Evolutionary conservation across 2,888 invertebrate genomes (phyloP).

Genomic region (Plebejus anna): DNA sequence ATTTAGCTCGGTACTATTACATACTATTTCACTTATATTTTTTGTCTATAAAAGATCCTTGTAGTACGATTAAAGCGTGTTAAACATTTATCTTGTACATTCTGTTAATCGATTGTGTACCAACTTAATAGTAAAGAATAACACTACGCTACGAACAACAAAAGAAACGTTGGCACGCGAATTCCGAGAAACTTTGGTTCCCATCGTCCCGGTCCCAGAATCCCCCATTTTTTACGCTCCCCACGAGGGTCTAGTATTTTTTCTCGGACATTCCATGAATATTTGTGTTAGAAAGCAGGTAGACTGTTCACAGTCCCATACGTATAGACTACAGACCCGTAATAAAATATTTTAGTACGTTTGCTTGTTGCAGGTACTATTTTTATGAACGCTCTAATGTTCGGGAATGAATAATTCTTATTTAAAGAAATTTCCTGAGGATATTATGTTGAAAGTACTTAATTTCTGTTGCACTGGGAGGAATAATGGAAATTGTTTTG

Average conservation of each 20-base stretch:
- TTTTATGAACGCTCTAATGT: background rate
- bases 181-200: constrained; percentile 72
- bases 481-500: background rate
- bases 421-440: background rate
- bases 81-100: background rate
- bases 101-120: constrained; percentile 15
- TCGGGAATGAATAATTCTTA: background rate
- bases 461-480: background rate
- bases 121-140: constrained; percentile 13
- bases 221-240: constrained; percentile 61
- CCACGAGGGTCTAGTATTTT: constrained; percentile 63
- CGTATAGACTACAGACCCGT: constrained; percentile 19
- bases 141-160: constrained; percentile 37
- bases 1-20: background rate
- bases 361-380: constrained; percentile 8
- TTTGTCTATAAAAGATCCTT: background rate
- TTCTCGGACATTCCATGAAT: constrained; percentile 63
- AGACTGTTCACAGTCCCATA: constrained; percentile 16
- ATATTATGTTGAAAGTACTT: background rate
- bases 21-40: background rate
- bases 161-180: constrained; percentile 70
- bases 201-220: constrained; percentile 64
- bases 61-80: background rate
- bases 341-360: constrained; percentile 25
- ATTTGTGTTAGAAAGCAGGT: constrained; percentile 48